A percentile compares a stretch with the other conserved stretches of the same genome.
Conservation (phyloP, 2,113 vertebrate species). For the Corythoichthys intestinalis region DNA sequence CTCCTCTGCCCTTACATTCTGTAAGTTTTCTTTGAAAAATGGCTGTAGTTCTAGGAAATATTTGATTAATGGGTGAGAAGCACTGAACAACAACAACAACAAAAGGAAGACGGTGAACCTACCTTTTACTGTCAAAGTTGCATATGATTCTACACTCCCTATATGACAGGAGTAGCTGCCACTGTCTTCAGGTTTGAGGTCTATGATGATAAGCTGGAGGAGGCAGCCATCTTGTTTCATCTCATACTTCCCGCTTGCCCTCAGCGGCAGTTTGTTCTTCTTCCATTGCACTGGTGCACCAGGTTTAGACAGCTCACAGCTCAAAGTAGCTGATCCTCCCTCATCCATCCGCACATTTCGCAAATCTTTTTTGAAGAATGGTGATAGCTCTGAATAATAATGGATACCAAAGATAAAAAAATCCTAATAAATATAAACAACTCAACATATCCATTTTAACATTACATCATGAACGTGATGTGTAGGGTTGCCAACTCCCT, state of each 20-base stretch:
- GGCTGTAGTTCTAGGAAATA: constrained; percentile 35
- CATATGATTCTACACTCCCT: constrained; percentile 35
- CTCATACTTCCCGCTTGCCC: constrained; percentile 40
- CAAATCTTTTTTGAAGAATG: constrained; percentile 36
- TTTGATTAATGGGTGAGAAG: constrained; percentile 18
- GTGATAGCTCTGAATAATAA: constrained; percentile 20
- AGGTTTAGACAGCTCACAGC: constrained; percentile 50
- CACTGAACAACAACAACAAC: constrained; percentile 1
- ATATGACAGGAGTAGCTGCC: constrained; percentile 50
- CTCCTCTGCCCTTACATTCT: constrained; percentile 65
- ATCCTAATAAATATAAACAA: background rate
- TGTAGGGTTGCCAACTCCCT: too few relatives aligned
- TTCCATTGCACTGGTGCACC: constrained; percentile 44
- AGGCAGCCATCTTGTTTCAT: constrained; percentile 46
- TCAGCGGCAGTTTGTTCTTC: constrained; percentile 39
- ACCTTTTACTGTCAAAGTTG: constrained; percentile 43
- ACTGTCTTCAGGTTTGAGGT: constrained; percentile 42
- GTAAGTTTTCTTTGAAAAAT: constrained; percentile 29
- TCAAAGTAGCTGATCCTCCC: constrained; percentile 27
- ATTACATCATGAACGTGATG: background rate
- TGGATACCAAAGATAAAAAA: background rate
- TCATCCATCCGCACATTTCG: constrained; percentile 33
- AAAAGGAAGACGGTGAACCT: background rate
- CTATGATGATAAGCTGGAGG: constrained; percentile 41
- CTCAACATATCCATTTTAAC: background rate